Evolutionary conservation across 2,797 vertebrate genomes (phyloP).

Genomic region (Sebastes itinus): DNA sequence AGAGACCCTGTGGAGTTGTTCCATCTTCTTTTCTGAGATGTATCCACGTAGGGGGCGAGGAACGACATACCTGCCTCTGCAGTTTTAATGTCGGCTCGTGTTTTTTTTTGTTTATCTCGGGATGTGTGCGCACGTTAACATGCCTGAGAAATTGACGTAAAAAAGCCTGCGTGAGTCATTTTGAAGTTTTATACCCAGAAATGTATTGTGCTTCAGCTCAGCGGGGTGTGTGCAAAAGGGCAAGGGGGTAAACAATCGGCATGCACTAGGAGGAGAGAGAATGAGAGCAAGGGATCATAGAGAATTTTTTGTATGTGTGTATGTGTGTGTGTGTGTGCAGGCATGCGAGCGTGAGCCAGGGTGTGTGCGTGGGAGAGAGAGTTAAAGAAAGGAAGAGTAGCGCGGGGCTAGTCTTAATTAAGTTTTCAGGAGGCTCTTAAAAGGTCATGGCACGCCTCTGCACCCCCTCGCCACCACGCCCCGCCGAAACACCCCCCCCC

Average conservation of each 20-base stretch:
- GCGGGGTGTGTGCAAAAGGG: slow-evolving; percentile 24
- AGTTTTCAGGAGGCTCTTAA: slow-evolving; percentile 81
- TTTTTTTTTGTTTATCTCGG: slow-evolving; percentile 31
- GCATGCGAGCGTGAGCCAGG: not conserved
- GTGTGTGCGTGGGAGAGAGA: slow-evolving; percentile 14
- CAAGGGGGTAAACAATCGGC: slow-evolving; percentile 42
- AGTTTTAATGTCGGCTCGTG: slow-evolving; percentile 65
- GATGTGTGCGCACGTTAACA: slow-evolving; percentile 5
- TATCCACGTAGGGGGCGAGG: slow-evolving; percentile 49
- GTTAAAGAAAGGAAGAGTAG: slow-evolving; percentile 46
- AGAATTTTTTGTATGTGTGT: not conserved
- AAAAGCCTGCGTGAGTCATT: slow-evolving; percentile 37
- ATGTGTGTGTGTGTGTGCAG: slow-evolving; percentile 5
- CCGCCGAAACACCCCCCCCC: slow-evolving; percentile 16
- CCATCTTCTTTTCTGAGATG: slow-evolving; percentile 46
- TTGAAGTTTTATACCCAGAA: slow-evolving; percentile 37
- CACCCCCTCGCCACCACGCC: slow-evolving; percentile 39
- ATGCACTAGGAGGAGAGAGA: slow-evolving; percentile 14
- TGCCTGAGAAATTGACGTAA: slow-evolving; percentile 7
- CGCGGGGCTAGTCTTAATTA: slow-evolving; percentile 73
- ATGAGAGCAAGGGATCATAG: slow-evolving; percentile 14
- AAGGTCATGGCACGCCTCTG: slow-evolving; percentile 76
- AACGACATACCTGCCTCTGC: slow-evolving; percentile 60
- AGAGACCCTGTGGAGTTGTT: slow-evolving; percentile 26
- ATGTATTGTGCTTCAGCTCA: slow-evolving; percentile 21